Evolutionary conservation across 2,888 invertebrate species (phyloP), one percentile per base, ranked within the genome.

Genomic region (Cephonodes hylas): DNA sequence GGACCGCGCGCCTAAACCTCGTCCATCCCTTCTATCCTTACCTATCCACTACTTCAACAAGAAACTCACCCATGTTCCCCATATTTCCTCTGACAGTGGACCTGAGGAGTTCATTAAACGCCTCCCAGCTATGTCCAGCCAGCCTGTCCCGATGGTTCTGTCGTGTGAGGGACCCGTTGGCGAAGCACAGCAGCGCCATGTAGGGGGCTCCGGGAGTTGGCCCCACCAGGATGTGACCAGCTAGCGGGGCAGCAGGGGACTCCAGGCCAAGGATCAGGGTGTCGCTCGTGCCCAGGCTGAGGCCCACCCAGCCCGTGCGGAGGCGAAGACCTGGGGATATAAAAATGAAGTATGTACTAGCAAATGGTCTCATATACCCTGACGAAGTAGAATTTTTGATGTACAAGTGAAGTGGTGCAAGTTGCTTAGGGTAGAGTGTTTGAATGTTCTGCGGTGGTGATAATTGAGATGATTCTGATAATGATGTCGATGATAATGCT

Each of bases 241-340:
- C 96, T 0, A 94, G 86, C 0, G 96, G 93, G 4, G 94, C 93
- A 57, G 93, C 94, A 0, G 97, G 95, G 31, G 94, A 89, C 23
- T 93, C 88, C 5, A 98, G 89, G 86, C 96, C 96, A 63, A 97
- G 91, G 77, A 99, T 96, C 1, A 98, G 85, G 0, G 98, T 98
- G 86, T 99, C 99, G 83, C 98, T 99, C 0, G 99, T 99, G 6
- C 99, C 98, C 61, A 98, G 90, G 73, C 97, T 97, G 48, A 98
- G 95, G 0, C 96, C 97, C 20, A 99, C 92, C 93, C 98, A 98
- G 60, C 96, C 96, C 38, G 96, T 91, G 15, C 94, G 93, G 3
- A 98, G 92, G 42, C 96, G 94, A 93, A 99, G 96, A 5, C 97
- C 97, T 94, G 63, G 0, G 5, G 23, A 65, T 57, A 13, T 38